Evolutionary conservation across 1,140 invertebrate genomes (phyloP), one percentile per base, ranked within the genome.

Genomic region (Sipha flava): DNA sequence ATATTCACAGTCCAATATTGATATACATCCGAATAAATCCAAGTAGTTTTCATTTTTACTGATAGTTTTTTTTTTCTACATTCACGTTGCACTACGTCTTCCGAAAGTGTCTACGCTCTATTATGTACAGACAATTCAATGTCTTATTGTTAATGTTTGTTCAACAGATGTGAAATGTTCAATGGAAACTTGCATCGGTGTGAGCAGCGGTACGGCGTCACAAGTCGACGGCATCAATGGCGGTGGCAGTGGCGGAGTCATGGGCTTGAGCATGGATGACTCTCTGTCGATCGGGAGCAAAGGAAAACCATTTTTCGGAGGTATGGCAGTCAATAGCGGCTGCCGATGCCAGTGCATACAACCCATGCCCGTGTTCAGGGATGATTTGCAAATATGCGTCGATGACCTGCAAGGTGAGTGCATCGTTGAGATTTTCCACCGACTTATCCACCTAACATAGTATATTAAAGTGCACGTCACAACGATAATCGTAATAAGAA

Each of bases 171-270:
- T 37, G 37, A 77, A 43, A 40, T 86, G 85, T 82, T 83, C 82
- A 82, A 84, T 83, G 82, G 88, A 88, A 79, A 87, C 86, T 72
- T 89, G 88, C 82, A 85, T 88, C 29, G 87, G 87, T 4, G 82
- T 87, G 40, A 88, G 88, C 81, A 88, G 88, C 81, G 88, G 88
- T 31, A 89, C 88, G 3, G 88, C 87, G 14, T 43, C 66, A 45
- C 6, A 40, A 7, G 21, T 47, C 14, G 43, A 52, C 12, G 26
- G 9, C 3, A 18, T 29, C 40, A 29, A 34, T 14, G 31, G 47
- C 2, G 10, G 45, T n/a, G 26, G 40, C 18, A 40, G 26, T n/a
- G n/a, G n/a, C n/a, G n/a, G n/a, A n/a, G n/a, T n/a, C n/a, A n/a
- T n/a, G n/a, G n/a, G n/a, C n/a, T 31, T 62, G 57, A 16, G 54